Evolutionary conservation across 2,888 invertebrate genomes (phyloP), one percentile per base, ranked within the genome.

Genomic region (Hemicrepidius hirtus): DNA sequence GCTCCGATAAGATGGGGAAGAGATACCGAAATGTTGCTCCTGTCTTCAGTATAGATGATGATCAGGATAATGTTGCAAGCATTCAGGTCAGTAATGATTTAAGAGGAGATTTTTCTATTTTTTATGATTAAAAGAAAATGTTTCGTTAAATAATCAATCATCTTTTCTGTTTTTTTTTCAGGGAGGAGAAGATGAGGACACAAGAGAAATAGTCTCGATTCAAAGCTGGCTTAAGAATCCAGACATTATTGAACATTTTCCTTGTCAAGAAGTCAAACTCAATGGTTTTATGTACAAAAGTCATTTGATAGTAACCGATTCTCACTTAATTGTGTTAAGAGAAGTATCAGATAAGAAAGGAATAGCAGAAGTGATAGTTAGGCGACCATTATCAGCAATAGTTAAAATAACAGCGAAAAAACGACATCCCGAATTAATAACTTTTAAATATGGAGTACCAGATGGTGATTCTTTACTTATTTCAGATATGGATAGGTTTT

Each of bases 351-450:
- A 93, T 73, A 90, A 91, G 77, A 92, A 92, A 81, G 96, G 95
- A 0, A 91, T 91, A 77, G 97, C 95, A 0, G 94, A 95, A 84
- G 91, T 98, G 0, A 93, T 97, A 82, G 95, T 96, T 0, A 91
- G 95, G 75, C 91, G 98, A 67, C 95, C 96, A 0, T 88, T 99
- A 65, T 94, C 96, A 1, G 95, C 95, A 62, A 96, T 99, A 80
- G 96, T 98, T 7, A 97, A 97, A 88, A 99, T 99, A 75, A 99
- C 99, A 0, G 97, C 98, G 10, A 97, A 97, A 85, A 97, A 97
- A 85, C 92, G 94, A 68, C 95, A 96, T 85, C 98, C 98, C 0
- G 97, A 99, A 87, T 88, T 99, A 80, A 97, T 99, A 75, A 99
- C 99, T 0, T 98, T 99, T 86, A 97, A 97, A 85, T 98, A 98